phyloP scores from a whole-genome alignment of 2,888 invertebrate genomes.

The Drosophila putrida region DNA sequence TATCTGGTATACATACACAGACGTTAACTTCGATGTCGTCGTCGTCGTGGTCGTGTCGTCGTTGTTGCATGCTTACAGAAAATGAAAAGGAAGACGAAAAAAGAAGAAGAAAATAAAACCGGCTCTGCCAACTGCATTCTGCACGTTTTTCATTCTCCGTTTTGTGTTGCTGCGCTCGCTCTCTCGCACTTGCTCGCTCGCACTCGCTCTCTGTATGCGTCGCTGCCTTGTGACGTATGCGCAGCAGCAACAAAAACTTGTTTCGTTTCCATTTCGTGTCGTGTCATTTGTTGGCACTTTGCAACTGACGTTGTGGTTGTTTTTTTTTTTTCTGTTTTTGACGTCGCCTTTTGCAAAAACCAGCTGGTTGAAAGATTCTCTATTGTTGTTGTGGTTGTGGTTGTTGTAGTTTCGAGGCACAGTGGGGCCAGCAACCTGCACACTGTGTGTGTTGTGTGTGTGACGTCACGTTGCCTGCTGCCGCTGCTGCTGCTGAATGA shows the following conservation, averaged over 20 bases:
- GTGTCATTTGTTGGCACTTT: slow-evolving; percentile 56
- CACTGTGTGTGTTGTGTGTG: slow-evolving; percentile 27
- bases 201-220: slow-evolving; percentile 48
- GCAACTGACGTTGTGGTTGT: slow-evolving; percentile 61
- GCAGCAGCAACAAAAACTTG: slow-evolving; percentile 69
- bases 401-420: slow-evolving; percentile 46
- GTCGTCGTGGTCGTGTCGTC: too few species aligned
- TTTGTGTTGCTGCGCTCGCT: slow-evolving; percentile 11
- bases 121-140: slow-evolving; percentile 63
- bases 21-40: slow-evolving; percentile 19
- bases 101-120: slow-evolving; percentile 45
- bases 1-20: slow-evolving; percentile 63
- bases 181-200: slow-evolving; percentile 15
- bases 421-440: slow-evolving; percentile 74
- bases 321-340: slow-evolving; percentile 33
- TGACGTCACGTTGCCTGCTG: slow-evolving; percentile 45
- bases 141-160: slow-evolving; percentile 33
- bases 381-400: slow-evolving; percentile 29
- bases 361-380: slow-evolving; percentile 55
- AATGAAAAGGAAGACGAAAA: slow-evolving; percentile 51
- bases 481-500: slow-evolving; percentile 47
- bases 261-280: slow-evolving; percentile 65
- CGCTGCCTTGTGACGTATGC: slow-evolving; percentile 73
- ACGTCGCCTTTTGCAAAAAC: slow-evolving; percentile 61
- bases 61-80: slow-evolving; percentile 70